Conservation (phyloP, 2,888 invertebrate genomes). For the Lepidochrysops patricia region DNA sequence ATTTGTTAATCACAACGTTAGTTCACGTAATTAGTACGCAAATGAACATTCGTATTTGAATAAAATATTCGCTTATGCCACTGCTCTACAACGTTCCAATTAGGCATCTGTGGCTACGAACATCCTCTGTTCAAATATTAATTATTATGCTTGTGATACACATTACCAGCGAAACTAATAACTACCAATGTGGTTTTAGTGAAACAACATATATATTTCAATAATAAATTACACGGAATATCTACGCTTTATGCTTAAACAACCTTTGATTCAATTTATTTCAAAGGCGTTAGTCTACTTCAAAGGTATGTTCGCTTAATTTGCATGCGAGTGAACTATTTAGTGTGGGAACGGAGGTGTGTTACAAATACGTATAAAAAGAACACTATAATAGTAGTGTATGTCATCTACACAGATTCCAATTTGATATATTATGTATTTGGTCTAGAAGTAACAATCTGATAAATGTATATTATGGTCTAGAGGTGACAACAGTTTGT, state of each 20-base stretch:
- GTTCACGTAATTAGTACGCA: background rate
- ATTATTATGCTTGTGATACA: no score
- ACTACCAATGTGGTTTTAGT: no score
- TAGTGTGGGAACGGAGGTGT: background rate
- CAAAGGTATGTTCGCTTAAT: background rate
- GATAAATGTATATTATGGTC: no score
- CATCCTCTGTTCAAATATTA: no score
- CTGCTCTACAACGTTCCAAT: background rate
- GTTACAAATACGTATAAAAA: background rate
- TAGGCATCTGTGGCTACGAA: no score
- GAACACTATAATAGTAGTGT: background rate
- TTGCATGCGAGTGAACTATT: background rate
- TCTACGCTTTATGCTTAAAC: no score
- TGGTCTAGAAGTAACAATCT: no score
- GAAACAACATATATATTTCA: no score
- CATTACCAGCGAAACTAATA: no score
- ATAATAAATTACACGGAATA: no score
- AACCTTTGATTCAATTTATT: background rate
- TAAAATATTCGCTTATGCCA: background rate
- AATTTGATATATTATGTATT: no score
- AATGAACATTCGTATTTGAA: background rate
- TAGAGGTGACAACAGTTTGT: no score
- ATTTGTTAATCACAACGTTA: background rate
- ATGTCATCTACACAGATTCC: background rate
- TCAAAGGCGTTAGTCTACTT: background rate